These are phyloP conservation scores for Periophthalmodon schlosseri DNA, from an alignment of 2,113 vertebrate genomes.

Conservation along the genomic window DNA sequence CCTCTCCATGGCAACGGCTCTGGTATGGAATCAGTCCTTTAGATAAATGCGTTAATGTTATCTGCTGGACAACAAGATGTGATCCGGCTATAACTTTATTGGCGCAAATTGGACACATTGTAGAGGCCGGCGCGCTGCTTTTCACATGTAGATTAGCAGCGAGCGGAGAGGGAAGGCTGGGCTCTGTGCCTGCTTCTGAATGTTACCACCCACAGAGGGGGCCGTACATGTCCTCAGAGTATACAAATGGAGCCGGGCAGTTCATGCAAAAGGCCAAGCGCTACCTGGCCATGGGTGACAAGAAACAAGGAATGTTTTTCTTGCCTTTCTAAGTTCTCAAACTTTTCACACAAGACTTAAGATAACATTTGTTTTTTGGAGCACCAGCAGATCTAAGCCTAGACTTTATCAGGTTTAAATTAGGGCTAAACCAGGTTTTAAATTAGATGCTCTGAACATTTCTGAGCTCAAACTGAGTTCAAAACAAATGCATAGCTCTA, in stretches of 20 bases:
- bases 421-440: too few species aligned
- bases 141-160: conserved; percentile 82
- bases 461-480: too few species aligned
- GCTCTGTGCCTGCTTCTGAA: conserved; percentile 63
- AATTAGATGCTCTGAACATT: too few species aligned
- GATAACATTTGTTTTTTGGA: too few species aligned
- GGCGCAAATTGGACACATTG: conserved; percentile 79
- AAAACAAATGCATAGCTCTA: too few species aligned
- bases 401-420: too few species aligned
- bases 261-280: conserved; percentile 71
- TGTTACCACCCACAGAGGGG: conserved; percentile 76
- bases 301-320: conserved; percentile 49
- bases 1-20: conserved; percentile 73
- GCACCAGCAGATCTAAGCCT: too few species aligned
- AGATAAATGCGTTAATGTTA: conserved; percentile 74
- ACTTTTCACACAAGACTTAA: too few species aligned
- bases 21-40: conserved; percentile 75
- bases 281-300: conserved; percentile 63
- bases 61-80: conserved; percentile 68
- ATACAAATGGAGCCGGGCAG: conserved; percentile 61
- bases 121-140: conserved; percentile 60
- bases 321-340: too few species aligned
- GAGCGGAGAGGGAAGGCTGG: conserved; percentile 69
- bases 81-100: conserved; percentile 78
- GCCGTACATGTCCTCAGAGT: conserved; percentile 70